Evolutionary conservation across 2,113 vertebrate genomes (phyloP).

Genomic region (Pachycephala philippinensis): DNA sequence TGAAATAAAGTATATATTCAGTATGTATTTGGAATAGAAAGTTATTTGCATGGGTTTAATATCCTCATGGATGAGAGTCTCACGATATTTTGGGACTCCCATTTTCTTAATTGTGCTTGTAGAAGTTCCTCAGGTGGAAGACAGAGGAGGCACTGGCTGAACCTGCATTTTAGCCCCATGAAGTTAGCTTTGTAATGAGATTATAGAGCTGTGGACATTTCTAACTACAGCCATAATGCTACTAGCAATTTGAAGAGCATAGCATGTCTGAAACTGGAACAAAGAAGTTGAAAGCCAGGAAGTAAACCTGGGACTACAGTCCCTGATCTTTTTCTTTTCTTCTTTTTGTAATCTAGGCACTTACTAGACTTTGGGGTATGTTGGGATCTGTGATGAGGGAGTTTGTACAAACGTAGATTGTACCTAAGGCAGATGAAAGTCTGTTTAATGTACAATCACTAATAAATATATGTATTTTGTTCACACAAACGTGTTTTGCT

Average conservation of each 20-base stretch:
- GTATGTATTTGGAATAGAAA: background rate
- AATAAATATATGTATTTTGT: background rate
- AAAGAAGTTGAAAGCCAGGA: background rate
- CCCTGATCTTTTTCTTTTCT: too few species aligned
- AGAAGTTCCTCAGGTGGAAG: background rate
- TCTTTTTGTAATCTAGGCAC: background rate
- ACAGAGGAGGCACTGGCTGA: background rate
- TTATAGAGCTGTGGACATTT: background rate
- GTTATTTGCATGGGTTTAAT: background rate
- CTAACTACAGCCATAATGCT: background rate
- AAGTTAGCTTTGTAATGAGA: background rate
- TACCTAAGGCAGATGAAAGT: background rate
- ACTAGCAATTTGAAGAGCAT: background rate
- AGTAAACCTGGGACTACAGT: background rate
- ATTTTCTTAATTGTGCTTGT: background rate
- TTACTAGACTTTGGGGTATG: background rate
- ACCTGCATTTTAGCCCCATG: background rate
- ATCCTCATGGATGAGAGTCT: background rate
- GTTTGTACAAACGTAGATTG: background rate
- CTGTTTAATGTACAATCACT: background rate
- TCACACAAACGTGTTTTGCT: background rate
- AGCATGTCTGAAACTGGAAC: background rate
- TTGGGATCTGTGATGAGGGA: background rate
- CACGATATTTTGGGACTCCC: background rate
- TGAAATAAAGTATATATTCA: background rate